Conservation (phyloP, 2,113 vertebrate genomes). For the Cygnus buccinator region DNA sequence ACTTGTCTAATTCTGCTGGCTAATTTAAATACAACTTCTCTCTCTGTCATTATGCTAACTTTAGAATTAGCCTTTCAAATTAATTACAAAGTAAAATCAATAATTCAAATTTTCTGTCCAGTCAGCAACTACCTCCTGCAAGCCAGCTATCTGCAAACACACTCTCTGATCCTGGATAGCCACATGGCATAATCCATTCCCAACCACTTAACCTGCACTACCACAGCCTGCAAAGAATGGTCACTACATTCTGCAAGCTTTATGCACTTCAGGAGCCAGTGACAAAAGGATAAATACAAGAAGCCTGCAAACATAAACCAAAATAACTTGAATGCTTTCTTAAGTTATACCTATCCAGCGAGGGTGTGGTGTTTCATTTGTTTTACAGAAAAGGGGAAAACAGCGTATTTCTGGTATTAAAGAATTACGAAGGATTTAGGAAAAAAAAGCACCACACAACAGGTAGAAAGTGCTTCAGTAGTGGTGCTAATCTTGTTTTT, state of each 20-base stretch:
- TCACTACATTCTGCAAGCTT: background rate
- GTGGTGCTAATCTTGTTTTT: background rate
- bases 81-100: constrained; percentile 5
- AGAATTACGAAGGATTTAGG: background rate
- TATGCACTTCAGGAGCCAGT: fast-evolving
- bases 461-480: background rate
- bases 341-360: background rate
- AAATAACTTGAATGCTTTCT: background rate
- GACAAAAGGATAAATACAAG: background rate
- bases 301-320: background rate
- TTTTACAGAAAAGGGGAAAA: background rate
- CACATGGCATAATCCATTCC: background rate
- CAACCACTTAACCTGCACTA: background rate
- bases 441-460: background rate
- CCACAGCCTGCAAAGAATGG: background rate
- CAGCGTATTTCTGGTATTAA: background rate
- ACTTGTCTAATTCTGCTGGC: background rate
- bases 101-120: background rate
- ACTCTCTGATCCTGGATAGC: background rate
- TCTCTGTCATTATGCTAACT: background rate
- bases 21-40: background rate
- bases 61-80: constrained; percentile 13
- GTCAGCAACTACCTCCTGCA: background rate
- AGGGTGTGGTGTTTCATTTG: background rate
- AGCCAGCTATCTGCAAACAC: fast-evolving